Percentiles rank a stretch among this genome's conserved stretches.
phyloP scores from a whole-genome alignment of 37 sponge, comb jelly and placozoan genomes.

The Beroe forskalii region DNA sequence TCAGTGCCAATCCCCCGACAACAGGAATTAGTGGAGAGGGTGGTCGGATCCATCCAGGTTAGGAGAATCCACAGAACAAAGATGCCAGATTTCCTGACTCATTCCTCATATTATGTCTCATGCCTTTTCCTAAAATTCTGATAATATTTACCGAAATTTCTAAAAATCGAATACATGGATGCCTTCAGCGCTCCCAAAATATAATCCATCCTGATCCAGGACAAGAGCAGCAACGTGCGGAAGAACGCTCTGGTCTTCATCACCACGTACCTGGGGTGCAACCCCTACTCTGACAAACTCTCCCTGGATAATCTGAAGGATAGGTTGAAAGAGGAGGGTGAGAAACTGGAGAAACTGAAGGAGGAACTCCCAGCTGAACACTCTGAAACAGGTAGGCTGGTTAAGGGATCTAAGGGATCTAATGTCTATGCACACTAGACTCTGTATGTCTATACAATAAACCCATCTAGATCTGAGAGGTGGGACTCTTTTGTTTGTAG shows the following conservation, averaged over 20 bases:
- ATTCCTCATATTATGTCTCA: no score
- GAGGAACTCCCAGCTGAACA: constrained; percentile 62
- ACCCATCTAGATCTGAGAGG: no score
- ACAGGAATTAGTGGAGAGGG: constrained; percentile 68
- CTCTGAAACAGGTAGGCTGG: neutral
- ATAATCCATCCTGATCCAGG: no score
- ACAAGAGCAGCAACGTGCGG: constrained; percentile 84
- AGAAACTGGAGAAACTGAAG: constrained; percentile 22
- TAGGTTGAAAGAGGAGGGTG: constrained; percentile 66
- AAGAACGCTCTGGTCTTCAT: constrained; percentile 81
- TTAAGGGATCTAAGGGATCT: no score
- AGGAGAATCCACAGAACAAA: constrained; percentile 81
- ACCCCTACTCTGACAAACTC: constrained; percentile 84
- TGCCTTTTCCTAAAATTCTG: no score
- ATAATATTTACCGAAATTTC: no score
- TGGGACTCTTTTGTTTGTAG: no score
- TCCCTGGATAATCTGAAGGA: constrained; percentile 58
- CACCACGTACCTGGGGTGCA: constrained; percentile 69
- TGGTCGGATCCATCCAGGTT: constrained; percentile 75
- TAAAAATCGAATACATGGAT: no score
- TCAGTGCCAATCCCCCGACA: constrained; percentile 72
- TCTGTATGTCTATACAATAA: no score
- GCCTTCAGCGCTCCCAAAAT: no score
- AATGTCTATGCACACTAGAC: no score
- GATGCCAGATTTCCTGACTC: no score